A percentile compares a stretch with the other conserved stretches of the same genome.
Evolutionary conservation across 92 coral and sea anemone species (phyloP).

Genomic region (Bergia sp.): DNA sequence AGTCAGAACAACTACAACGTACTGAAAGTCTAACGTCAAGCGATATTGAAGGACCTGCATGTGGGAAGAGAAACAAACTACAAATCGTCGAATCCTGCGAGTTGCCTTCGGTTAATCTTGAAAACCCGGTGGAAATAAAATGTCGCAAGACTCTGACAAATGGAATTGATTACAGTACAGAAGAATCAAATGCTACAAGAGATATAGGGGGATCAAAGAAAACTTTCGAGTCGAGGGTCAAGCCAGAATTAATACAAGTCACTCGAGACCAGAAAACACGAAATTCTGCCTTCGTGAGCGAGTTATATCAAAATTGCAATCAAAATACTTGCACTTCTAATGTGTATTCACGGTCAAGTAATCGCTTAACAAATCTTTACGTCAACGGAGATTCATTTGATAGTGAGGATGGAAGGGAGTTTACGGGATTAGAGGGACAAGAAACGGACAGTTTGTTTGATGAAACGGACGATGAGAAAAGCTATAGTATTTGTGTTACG

Average conservation of each 20-base stretch:
- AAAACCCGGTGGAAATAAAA: not conserved
- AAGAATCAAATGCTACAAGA: not conserved
- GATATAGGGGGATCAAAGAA: not conserved
- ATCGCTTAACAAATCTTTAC: constrained; percentile 21
- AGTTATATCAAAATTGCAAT: not conserved
- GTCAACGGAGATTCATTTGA: constrained; percentile 10
- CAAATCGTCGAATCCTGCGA: not conserved
- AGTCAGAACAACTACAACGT: not conserved
- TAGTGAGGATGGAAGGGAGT: constrained; percentile 5
- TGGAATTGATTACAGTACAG: not conserved
- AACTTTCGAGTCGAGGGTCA: not conserved
- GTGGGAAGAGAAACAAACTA: not conserved
- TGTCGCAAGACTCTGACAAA: not conserved
- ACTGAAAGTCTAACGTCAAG: not conserved
- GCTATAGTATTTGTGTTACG: constrained; percentile 33
- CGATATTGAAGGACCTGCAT: not conserved
- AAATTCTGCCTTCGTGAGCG: constrained; percentile 20
- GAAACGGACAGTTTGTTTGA: not conserved
- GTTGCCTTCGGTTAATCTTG: not conserved
- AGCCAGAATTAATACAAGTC: not conserved
- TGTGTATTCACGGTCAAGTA: constrained; percentile 33
- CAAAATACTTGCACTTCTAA: not conserved
- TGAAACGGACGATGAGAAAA: constrained; percentile 24
- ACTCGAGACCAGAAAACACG: not conserved
- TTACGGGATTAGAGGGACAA: not conserved